Conservation (phyloP, 1,140 invertebrate genomes). For the Antheraea pernyi region DNA sequence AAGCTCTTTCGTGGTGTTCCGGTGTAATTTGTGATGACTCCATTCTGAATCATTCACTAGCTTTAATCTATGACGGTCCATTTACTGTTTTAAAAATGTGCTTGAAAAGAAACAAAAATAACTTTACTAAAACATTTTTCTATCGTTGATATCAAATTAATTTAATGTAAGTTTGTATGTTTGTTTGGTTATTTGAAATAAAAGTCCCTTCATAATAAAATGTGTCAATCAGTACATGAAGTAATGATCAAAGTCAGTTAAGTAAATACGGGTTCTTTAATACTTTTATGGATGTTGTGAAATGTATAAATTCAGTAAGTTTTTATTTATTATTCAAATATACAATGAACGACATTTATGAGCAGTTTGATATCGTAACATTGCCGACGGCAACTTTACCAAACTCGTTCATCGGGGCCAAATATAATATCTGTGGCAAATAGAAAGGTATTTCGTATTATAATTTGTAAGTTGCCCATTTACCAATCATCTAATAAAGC, state of each 20-base stretch:
- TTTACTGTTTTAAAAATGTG: conserved; percentile 30
- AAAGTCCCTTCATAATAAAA: background rate
- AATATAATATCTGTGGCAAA: conserved; percentile 2
- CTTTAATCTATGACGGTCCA: conserved; percentile 45
- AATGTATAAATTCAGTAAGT: background rate
- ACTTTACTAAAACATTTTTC: too few relatives aligned
- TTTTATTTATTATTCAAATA: background rate
- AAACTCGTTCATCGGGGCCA: conserved; percentile 5
- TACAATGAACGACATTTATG: conserved; percentile 4
- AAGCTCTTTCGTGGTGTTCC: conserved; percentile 60
- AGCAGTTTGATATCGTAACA: background rate
- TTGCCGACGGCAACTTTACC: conserved; percentile 21
- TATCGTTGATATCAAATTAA: too few relatives aligned
- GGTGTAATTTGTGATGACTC: conserved; percentile 50
- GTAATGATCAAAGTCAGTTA: background rate
- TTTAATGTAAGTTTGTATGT: background rate
- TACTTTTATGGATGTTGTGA: background rate
- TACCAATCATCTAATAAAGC: background rate
- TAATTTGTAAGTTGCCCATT: background rate
- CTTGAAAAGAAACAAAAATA: background rate
- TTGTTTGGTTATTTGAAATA: too few relatives aligned
- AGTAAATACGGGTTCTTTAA: background rate
- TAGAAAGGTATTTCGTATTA: conserved; percentile 7
- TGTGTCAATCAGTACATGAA: background rate
- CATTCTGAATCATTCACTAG: conserved; percentile 51